phyloP scores from a whole-genome alignment of 2,888 invertebrate species.

The Lacanobia wlatinum region DNA sequence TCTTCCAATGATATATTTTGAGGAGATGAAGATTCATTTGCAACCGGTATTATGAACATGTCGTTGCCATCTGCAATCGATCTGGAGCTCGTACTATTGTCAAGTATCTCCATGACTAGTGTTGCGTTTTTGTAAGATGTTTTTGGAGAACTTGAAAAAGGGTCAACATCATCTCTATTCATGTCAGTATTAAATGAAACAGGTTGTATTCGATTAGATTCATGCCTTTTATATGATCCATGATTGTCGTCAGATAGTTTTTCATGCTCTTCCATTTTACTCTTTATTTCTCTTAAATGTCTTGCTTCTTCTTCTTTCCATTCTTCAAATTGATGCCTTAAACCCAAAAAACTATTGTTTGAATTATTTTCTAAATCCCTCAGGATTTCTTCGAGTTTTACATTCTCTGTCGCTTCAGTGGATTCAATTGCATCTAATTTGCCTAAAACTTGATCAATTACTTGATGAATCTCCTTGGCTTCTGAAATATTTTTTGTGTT shows the following conservation, averaged over 20 bases:
- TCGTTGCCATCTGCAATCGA: not conserved
- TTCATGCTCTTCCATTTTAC: constrained; percentile 56
- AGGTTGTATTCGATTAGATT: constrained; percentile 5
- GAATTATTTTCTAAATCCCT: constrained; percentile 67
- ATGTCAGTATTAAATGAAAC: not conserved
- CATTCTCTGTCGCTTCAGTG: constrained; percentile 65
- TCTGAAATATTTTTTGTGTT: constrained; percentile 71
- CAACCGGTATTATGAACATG: not conserved
- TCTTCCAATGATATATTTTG: not conserved
- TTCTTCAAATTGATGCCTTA: constrained; percentile 64
- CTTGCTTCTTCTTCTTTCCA: constrained; percentile 68
- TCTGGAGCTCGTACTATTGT: not conserved
- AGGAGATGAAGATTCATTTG: not conserved
- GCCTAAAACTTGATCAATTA: constrained; percentile 72
- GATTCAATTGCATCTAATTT: constrained; percentile 61
- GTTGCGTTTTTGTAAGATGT: not conserved
- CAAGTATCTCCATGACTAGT: not conserved
- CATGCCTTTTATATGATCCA: constrained; percentile 1
- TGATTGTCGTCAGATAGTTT: constrained; percentile 24
- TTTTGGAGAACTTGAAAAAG: not conserved
- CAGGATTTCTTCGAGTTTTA: constrained; percentile 72
- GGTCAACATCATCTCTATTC: not conserved
- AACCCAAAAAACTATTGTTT: constrained; percentile 56
- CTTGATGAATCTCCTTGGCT: constrained; percentile 71
- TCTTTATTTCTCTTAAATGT: constrained; percentile 57